Base-by-base conservation (phyloP, 1,140 invertebrate genomes). In the Cotesia vestalis region DNA sequence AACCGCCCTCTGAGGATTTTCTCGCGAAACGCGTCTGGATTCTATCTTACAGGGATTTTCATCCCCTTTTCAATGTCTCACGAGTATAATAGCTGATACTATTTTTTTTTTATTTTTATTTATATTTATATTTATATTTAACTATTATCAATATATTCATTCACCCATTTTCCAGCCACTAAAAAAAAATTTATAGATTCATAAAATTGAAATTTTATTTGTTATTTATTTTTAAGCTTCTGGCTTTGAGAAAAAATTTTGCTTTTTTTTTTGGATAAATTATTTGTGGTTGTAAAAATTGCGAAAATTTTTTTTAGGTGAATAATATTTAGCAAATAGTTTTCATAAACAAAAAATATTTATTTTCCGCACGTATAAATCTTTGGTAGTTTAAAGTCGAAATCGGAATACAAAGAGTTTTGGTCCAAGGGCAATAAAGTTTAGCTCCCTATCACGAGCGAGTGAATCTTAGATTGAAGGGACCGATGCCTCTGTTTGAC, bases 401-500 rank as follows among this genome's bases (percentile, higher is more conserved):
- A 59, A 59, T 59, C 8, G 27, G 57, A 59, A 59, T 20, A 59
- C 17, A 59, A 20, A 20, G 20, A 20, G 35, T 73, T 70, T 66
- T 60, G 14, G 62, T 70, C 64, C 14, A 51, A 64, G 66, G 63
- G 69, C 68, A 74, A 71, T 74, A 67, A 74, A 74, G 51, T 46
- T 40, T 59, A 27, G 36, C 57, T 66, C 46, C 55, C n/a, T 67
- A 66, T 36, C 40, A 66, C 62, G 63, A 73, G 59, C 57, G 69
- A 75, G 71, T 73, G 76, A 70, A 63, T 69, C 69, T 68, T 55
- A 69, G 69, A 76, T 76, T 74, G 73, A 76, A 76, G 73, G 75
- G 66, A 74, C 70, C 73, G 52, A 66, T 74, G 75, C 72, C 67
- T 76, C 77, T 79, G 78, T 79, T 79, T 79, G 77, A 78, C 78